Evolutionary conservation across 92 coral and sea anemone species (phyloP).

Genomic region (Virgularia gustaviana): DNA sequence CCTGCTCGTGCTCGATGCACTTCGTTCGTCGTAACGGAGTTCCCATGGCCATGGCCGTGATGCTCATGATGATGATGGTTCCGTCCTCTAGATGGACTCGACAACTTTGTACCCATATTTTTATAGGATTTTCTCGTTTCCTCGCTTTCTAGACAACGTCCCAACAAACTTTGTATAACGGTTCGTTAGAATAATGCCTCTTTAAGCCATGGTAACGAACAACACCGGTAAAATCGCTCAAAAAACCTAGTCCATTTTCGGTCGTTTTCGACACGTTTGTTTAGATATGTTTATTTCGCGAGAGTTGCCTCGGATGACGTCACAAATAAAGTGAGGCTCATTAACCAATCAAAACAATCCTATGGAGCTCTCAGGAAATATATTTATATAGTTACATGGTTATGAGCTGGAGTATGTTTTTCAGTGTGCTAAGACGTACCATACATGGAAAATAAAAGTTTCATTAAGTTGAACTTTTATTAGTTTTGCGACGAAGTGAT

Average conservation of each 20-base stretch:
- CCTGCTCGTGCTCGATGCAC: background rate
- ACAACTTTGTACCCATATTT: slow-evolving; percentile 31
- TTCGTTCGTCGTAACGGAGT: slow-evolving; percentile 9
- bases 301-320: slow-evolving; percentile 24
- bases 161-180: background rate
- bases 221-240: background rate
- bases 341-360: slow-evolving; percentile 32
- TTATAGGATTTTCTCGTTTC: background rate
- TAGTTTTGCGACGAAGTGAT: too few relatives aligned
- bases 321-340: background rate
- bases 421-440: too few relatives aligned
- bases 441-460: too few relatives aligned
- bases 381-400: too few relatives aligned
- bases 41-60: too few relatives aligned
- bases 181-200: too few relatives aligned
- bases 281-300: slow-evolving; percentile 11
- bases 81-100: slow-evolving; percentile 18
- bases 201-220: slow-evolving; percentile 9
- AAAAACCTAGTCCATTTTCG: background rate
- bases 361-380: too few relatives aligned
- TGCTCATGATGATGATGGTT: too few relatives aligned
- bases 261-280: slow-evolving; percentile 25
- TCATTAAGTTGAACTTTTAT: too few relatives aligned
- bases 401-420: too few relatives aligned
- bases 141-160: background rate